Evolutionary conservation across 2,797 vertebrate species (phyloP).

Genomic region (Craterocephalus amniculus): DNA sequence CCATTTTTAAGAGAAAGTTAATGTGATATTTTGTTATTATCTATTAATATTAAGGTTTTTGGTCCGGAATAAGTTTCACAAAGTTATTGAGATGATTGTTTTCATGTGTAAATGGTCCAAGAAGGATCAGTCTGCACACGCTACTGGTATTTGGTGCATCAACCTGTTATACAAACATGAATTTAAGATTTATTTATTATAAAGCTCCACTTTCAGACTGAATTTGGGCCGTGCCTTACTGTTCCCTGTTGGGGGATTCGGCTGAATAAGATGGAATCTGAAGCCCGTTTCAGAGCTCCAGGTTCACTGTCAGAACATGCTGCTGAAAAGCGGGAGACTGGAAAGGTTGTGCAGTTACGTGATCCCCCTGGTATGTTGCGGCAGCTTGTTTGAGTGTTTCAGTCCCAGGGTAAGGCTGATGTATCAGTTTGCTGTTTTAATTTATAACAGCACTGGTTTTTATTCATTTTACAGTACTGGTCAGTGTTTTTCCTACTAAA

Average conservation of each 20-base stretch:
- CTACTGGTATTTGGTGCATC: not conserved
- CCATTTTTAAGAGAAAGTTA: too few species aligned
- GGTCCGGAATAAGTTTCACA: too few species aligned
- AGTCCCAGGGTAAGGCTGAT: slow-evolving; percentile 28
- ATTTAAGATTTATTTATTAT: not conserved
- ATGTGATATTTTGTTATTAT: too few species aligned
- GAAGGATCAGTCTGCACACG: too few species aligned
- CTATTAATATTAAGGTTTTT: too few species aligned
- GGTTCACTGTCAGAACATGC: slow-evolving; percentile 38
- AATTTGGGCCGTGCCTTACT: not conserved
- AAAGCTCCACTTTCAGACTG: not conserved
- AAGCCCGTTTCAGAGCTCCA: slow-evolving; percentile 21
- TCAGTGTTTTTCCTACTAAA: not conserved
- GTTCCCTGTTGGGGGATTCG: slow-evolving; percentile 60
- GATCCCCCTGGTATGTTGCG: slow-evolving; percentile 66
- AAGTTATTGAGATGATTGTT: too few species aligned
- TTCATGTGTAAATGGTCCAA: too few species aligned
- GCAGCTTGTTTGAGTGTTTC: slow-evolving; percentile 48
- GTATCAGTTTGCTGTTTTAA: slow-evolving; percentile 27
- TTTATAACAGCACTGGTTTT: slow-evolving; percentile 10
- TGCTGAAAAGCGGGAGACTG: slow-evolving; percentile 40
- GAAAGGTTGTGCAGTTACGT: slow-evolving; percentile 55
- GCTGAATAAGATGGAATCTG: slow-evolving; percentile 33
- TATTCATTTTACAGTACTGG: slow-evolving; percentile 14
- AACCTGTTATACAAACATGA: not conserved